Conservation (phyloP, 2,888 invertebrate genomes). For the Meta bourneti region DNA sequence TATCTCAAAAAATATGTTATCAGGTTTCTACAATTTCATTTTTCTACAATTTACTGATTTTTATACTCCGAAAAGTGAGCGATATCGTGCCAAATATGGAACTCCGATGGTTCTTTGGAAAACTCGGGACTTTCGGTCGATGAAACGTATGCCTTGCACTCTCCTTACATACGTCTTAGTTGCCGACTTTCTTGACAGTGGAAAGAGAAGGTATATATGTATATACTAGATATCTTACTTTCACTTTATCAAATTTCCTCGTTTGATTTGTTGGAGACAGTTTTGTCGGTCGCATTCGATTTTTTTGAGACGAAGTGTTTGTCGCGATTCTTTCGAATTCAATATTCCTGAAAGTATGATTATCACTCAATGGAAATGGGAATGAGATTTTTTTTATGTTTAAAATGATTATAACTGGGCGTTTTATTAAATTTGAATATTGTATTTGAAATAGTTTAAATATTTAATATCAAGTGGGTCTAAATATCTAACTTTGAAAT, state of each 20-base stretch:
- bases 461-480: neutral
- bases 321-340: neutral
- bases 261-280: slow-evolving; percentile 27
- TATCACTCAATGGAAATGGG: neutral
- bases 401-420: neutral
- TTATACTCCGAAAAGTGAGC: neutral
- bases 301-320: neutral
- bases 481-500: no score
- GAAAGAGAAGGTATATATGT: slow-evolving; percentile 41
- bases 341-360: neutral
- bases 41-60: no score
- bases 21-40: no score
- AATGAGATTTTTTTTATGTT: no score
- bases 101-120: neutral
- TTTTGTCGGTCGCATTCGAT: slow-evolving; percentile 31
- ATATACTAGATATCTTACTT: slow-evolving; percentile 50
- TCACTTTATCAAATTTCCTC: slow-evolving; percentile 59
- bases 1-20: no score
- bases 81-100: slow-evolving; percentile 36
- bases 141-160: slow-evolving; percentile 55
- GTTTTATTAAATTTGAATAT: neutral
- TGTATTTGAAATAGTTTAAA: neutral
- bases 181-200: slow-evolving; percentile 54
- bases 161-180: slow-evolving; percentile 56
- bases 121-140: slow-evolving; percentile 37